A percentile compares a stretch with the other conserved stretches of the same genome.
phyloP scores from a whole-genome alignment of 2,113 vertebrate genomes.

The Tetrax tetrax region DNA sequence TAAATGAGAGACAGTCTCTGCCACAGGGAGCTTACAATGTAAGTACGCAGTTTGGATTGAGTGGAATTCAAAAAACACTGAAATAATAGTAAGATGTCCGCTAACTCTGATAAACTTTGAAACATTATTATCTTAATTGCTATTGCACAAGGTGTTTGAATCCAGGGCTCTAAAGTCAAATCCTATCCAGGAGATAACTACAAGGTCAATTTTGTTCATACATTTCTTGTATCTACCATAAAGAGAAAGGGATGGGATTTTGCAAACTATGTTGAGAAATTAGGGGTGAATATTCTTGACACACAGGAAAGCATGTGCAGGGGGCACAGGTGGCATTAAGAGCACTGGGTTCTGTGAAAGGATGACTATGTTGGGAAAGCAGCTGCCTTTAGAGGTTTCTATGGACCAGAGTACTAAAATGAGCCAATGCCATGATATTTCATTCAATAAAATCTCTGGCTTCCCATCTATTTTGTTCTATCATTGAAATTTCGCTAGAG shows the following conservation, averaged over 20 bases:
- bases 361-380: neutral
- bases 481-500: neutral
- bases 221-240: neutral
- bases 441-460: neutral
- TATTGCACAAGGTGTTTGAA: neutral
- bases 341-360: neutral
- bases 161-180: neutral
- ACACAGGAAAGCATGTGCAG: neutral
- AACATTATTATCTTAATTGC: neutral
- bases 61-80: neutral
- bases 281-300: neutral
- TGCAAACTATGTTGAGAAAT: neutral
- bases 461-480: neutral
- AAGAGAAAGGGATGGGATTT: neutral
- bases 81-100: neutral
- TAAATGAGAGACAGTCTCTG: neutral
- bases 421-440: neutral
- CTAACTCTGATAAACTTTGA: slow-evolving; percentile 15
- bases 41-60: neutral
- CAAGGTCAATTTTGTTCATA: neutral
- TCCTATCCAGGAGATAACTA: neutral
- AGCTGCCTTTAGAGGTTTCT: neutral
- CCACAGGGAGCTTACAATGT: neutral
- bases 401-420: neutral
- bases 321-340: neutral